Evolutionary conservation across 92 coral and sea anemone genomes (phyloP).

Genomic region (Metridium senile): DNA sequence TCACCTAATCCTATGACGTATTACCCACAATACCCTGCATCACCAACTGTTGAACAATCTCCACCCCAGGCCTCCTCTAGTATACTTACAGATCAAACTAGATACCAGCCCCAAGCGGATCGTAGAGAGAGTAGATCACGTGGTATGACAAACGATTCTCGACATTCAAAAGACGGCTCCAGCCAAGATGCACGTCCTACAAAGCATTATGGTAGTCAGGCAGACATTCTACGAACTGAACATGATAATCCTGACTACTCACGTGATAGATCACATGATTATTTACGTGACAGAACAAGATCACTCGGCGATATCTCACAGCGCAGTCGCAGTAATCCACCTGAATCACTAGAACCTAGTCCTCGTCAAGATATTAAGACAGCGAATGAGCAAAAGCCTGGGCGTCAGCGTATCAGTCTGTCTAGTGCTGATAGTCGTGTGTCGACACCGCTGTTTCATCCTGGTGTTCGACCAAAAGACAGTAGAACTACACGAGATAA

Average conservation of each 20-base stretch:
- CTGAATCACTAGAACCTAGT: constrained; percentile 57
- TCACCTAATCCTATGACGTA: constrained; percentile 35
- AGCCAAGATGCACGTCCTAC: constrained; percentile 14
- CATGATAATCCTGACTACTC: constrained; percentile 37
- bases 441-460: constrained; percentile 90
- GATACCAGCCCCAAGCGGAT: constrained; percentile 39
- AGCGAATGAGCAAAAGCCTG: constrained; percentile 39
- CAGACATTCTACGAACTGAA: constrained; percentile 52
- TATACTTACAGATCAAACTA: constrained; percentile 40
- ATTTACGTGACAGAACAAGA: constrained; percentile 30
- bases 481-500: constrained; percentile 42
- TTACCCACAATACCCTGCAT: constrained; percentile 66
- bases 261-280: constrained; percentile 1
- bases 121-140: constrained; percentile 66
- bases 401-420: constrained; percentile 74
- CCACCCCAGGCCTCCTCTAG: constrained; percentile 66
- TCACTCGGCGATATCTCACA: constrained; percentile 55
- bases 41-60: constrained; percentile 45
- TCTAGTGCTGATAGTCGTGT: constrained; percentile 95
- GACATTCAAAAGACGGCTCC: constrained; percentile 25
- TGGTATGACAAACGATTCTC: constrained; percentile 56
- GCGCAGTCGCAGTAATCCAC: constrained; percentile 49
- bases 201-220: constrained; percentile 24
- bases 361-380: constrained; percentile 43
- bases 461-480: constrained; percentile 73